Conservation (phyloP, 2,888 invertebrate genomes). For the Lasioglossum villosulum region DNA sequence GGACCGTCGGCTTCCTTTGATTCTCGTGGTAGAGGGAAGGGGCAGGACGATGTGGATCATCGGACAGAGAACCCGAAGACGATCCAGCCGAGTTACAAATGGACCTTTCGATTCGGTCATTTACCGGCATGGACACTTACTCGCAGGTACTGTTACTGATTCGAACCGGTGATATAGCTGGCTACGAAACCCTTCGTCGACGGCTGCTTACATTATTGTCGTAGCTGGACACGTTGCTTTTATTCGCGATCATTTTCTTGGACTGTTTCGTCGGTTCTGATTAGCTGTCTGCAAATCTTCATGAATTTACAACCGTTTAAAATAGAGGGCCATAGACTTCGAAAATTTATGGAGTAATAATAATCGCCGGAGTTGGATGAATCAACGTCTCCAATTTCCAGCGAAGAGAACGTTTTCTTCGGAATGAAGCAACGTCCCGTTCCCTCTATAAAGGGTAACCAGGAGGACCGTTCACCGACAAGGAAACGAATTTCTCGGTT, state of each 20-base stretch:
- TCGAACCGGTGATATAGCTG: slow-evolving; percentile 34
- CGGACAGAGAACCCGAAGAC: slow-evolving; percentile 41
- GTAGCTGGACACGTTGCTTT: not conserved
- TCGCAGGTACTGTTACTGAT: slow-evolving; percentile 58
- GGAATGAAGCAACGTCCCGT: not conserved
- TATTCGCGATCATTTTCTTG: not conserved
- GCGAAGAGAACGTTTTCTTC: not conserved
- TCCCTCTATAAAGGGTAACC: not conserved
- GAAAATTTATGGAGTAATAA: too few relatives aligned
- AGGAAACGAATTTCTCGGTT: not conserved
- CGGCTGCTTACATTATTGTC: slow-evolving; percentile 1
- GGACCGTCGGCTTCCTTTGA: slow-evolving; percentile 80
- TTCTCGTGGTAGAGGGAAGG: slow-evolving; percentile 37
- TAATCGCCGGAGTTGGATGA: too few relatives aligned
- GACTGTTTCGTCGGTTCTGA: not conserved
- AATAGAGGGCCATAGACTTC: not conserved
- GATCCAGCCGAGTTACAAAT: slow-evolving; percentile 59
- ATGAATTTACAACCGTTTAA: not conserved
- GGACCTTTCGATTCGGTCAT: slow-evolving; percentile 63
- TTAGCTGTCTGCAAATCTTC: not conserved
- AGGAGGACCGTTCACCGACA: not conserved
- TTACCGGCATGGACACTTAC: slow-evolving; percentile 55
- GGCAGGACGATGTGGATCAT: slow-evolving; percentile 48
- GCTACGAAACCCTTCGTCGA: slow-evolving; percentile 19
- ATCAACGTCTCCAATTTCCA: not conserved